A percentile compares a stretch with the other conserved stretches of the same genome.
Conservation (phyloP, 2,113 vertebrate genomes). For the Hipposideros armiger region DNA sequence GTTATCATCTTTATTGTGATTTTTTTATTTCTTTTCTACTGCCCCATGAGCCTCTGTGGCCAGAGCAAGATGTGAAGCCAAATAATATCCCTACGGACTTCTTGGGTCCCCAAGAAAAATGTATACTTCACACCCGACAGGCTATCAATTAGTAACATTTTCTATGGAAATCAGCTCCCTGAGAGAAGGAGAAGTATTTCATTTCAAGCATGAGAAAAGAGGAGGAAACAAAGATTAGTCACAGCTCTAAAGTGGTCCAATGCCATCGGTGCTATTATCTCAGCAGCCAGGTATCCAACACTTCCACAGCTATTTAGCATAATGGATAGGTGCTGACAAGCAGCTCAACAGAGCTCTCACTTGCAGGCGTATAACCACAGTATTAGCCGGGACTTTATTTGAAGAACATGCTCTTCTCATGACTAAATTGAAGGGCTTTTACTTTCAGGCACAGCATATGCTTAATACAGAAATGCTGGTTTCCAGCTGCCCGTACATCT, state of each 20-base stretch:
- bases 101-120: background rate
- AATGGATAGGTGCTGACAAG: conserved; percentile 86
- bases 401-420: conserved; percentile 86
- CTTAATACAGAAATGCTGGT: conserved; percentile 84
- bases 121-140: conserved; percentile 30
- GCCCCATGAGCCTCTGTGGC: background rate
- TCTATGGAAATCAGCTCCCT: conserved; percentile 52
- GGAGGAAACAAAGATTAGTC: conserved; percentile 84
- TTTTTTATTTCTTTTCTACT: background rate
- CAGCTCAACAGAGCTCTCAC: conserved; percentile 65
- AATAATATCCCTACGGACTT: background rate
- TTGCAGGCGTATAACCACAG: conserved; percentile 79
- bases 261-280: conserved; percentile 84
- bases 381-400: conserved; percentile 82
- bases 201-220: conserved; percentile 77
- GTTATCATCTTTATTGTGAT: background rate
- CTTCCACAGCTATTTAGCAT: conserved; percentile 84
- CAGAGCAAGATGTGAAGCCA: background rate
- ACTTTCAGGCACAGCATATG: conserved; percentile 81
- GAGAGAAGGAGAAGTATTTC: conserved; percentile 69
- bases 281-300: conserved; percentile 84
- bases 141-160: conserved; percentile 84
- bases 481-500: conserved; percentile 75
- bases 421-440: conserved; percentile 84
- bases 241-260: conserved; percentile 84